These are phyloP conservation scores for Lasioglossum albipes DNA, from an alignment of 1,140 invertebrate genomes.

Conservation along the genomic window DNA sequence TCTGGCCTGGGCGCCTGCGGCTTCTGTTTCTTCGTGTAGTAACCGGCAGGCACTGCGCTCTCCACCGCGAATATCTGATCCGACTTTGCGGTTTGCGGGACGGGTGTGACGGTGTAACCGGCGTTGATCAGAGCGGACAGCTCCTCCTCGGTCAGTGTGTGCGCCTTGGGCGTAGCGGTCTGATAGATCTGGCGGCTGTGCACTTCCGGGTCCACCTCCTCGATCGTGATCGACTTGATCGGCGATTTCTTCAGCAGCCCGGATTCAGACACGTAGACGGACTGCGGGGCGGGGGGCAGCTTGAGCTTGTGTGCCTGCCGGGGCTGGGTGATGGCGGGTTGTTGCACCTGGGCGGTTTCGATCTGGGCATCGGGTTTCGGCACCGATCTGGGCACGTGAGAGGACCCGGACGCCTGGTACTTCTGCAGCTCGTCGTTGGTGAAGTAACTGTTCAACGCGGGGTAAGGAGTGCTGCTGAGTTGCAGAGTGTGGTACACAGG, in stretches of 20 bases:
- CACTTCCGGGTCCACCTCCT: slow-evolving; percentile 70
- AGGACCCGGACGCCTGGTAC: slow-evolving; percentile 72
- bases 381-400: slow-evolving; percentile 70
- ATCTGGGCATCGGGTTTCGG: slow-evolving; percentile 60
- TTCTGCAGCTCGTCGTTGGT: slow-evolving; percentile 70
- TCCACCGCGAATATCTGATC: slow-evolving; percentile 62
- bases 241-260: slow-evolving; percentile 74
- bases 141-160: slow-evolving; percentile 72
- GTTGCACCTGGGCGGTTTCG: slow-evolving; percentile 46
- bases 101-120: slow-evolving; percentile 75
- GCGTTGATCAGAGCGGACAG: slow-evolving; percentile 74
- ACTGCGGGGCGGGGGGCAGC: slow-evolving; percentile 65
- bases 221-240: slow-evolving; percentile 73
- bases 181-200: slow-evolving; percentile 64
- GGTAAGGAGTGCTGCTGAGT: slow-evolving; percentile 64
- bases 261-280: slow-evolving; percentile 74
- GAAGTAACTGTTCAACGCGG: slow-evolving; percentile 71
- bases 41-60: slow-evolving; percentile 60
- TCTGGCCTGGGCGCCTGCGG: slow-evolving; percentile 68
- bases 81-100: slow-evolving; percentile 66
- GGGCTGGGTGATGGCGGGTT: slow-evolving; percentile 68
- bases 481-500: slow-evolving; percentile 75
- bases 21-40: slow-evolving; percentile 75
- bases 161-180: slow-evolving; percentile 65
- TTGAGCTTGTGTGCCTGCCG: slow-evolving; percentile 74